These are phyloP conservation scores for Naja naja DNA, from an alignment of 2,113 vertebrate genomes.

Conservation along the genomic window DNA sequence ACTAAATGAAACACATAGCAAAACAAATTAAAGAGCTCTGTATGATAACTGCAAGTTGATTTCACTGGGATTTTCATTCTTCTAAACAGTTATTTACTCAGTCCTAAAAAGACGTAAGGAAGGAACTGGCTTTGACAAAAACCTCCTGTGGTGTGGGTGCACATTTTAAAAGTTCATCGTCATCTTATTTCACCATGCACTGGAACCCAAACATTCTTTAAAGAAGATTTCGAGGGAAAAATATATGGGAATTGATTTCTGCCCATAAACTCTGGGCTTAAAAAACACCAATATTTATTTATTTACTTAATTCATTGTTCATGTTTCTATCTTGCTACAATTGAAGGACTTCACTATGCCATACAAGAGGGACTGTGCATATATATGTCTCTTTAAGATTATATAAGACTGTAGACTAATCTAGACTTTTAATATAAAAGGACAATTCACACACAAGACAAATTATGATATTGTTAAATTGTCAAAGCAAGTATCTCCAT, in stretches of 20 bases:
- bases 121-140: background rate
- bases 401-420: background rate
- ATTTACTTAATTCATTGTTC: background rate
- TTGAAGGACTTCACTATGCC: background rate
- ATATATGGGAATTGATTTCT: background rate
- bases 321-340: background rate
- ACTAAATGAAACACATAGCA: background rate
- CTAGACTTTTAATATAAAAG: background rate
- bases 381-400: background rate
- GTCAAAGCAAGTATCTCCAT: background rate
- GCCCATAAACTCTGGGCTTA: background rate
- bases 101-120: background rate
- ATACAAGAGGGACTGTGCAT: background rate
- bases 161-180: background rate
- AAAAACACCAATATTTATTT: background rate
- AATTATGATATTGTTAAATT: background rate
- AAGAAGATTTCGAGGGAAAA: background rate
- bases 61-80: background rate
- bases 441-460: background rate
- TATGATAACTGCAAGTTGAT: background rate
- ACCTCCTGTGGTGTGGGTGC: background rate
- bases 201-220: background rate
- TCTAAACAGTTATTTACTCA: background rate
- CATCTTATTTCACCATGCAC: background rate
- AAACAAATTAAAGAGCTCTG: background rate